These are phyloP conservation scores for Dryadula phaetusa DNA, from an alignment of 2,888 invertebrate species.

Conservation along the genomic window DNA sequence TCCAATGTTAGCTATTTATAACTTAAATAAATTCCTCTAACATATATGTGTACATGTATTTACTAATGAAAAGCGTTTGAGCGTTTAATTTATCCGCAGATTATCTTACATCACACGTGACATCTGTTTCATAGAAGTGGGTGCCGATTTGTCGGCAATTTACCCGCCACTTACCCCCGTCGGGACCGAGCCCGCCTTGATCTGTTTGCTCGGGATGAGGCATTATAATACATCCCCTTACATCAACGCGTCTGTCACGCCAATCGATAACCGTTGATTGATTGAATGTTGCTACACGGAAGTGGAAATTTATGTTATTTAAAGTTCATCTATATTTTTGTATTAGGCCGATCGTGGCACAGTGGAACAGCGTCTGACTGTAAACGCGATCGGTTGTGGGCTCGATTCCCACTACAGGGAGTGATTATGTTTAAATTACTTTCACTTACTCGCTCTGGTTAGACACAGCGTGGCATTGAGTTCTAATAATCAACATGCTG, in stretches of 20 bases:
- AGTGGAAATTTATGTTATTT: no score
- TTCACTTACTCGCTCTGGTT: no score
- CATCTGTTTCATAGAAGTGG: conserved; percentile 20
- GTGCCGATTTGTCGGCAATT: conserved; percentile 37
- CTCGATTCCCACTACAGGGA: no score
- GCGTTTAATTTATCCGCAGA: conserved; percentile 19
- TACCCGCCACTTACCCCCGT: conserved; percentile 28
- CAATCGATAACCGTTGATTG: conserved; percentile 1
- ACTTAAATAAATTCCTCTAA: no score
- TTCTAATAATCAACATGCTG: no score
- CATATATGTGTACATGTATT: background rate
- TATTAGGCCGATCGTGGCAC: no score
- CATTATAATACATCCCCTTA: conserved; percentile 30
- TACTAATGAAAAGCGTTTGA: background rate
- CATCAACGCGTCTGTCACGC: conserved; percentile 12
- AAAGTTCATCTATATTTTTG: background rate
- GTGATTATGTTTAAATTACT: no score
- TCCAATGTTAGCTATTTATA: no score
- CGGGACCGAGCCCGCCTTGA: conserved; percentile 11
- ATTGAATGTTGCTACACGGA: no score
- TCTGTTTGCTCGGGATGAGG: conserved; percentile 35
- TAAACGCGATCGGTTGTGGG: no score
- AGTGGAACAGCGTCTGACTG: no score
- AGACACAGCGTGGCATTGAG: no score
- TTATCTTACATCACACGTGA: conserved; percentile 21